Percentiles rank a stretch among this genome's conserved stretches.
These are phyloP conservation scores for Teleopsis dalmanni DNA, from an alignment of 1,140 invertebrate species.

Conservation along the genomic window DNA sequence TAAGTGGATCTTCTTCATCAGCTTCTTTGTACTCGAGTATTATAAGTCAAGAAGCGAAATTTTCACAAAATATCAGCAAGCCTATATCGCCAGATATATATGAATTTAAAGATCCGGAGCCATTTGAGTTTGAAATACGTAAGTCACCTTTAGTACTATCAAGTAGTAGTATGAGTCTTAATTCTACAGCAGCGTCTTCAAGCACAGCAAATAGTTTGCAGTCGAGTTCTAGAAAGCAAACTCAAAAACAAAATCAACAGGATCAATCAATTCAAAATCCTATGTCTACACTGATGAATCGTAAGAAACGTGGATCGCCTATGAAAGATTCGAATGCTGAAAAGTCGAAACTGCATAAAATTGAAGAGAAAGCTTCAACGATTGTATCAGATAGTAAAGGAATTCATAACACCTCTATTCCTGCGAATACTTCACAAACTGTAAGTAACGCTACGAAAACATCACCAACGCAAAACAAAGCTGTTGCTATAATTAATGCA, in stretches of 20 bases:
- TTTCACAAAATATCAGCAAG: conserved; percentile 44
- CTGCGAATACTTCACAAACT: background rate
- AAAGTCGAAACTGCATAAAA: conserved; percentile 7
- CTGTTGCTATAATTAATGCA: background rate
- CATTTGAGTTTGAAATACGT: conserved; percentile 69
- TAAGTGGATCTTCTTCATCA: conserved; percentile 19
- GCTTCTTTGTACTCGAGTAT: conserved; percentile 14
- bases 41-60: conserved; percentile 23
- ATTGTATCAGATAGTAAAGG: conserved; percentile 10
- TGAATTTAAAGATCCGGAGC: conserved; percentile 82
- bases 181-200: background rate
- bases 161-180: background rate
- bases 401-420: background rate
- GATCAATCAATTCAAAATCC: conserved; percentile 17
- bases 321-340: conserved; percentile 26
- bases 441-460: background rate
- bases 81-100: conserved; percentile 58
- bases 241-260: background rate
- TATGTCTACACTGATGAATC: conserved; percentile 10
- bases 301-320: conserved; percentile 38
- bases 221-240: background rate
- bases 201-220: background rate
- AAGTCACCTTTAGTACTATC: conserved; percentile 30
- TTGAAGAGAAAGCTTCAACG: conserved; percentile 5
- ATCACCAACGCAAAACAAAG: background rate